Percentiles rank a stretch among this genome's conserved stretches.
These are phyloP conservation scores for Octodon degus DNA, from an alignment of 2,113 vertebrate genomes.

Conservation along the genomic window DNA sequence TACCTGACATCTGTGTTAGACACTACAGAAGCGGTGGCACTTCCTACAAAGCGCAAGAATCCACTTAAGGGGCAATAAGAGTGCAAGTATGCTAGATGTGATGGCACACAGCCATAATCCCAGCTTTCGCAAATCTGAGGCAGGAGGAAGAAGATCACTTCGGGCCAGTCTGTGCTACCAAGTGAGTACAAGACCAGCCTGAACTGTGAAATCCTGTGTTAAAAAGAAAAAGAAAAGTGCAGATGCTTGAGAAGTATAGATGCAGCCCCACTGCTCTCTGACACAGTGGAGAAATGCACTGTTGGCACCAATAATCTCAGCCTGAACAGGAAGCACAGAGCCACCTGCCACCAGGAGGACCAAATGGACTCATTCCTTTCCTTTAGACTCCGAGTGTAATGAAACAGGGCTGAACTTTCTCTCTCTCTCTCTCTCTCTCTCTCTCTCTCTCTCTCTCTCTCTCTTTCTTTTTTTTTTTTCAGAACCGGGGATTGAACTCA, in stretches of 20 bases:
- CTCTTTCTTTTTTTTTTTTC: no score
- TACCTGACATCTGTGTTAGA: neutral
- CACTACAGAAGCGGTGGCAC: neutral
- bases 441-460: neutral
- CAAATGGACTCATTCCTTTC: neutral
- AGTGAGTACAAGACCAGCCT: neutral
- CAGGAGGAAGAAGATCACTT: neutral
- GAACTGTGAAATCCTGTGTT: no score
- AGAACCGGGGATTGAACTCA: no score
- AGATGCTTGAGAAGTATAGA: neutral
- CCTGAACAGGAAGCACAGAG: neutral
- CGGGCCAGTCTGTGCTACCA: neutral
- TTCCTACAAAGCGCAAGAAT: neutral
- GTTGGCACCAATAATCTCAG: neutral
- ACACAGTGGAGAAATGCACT: neutral
- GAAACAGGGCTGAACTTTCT: neutral
- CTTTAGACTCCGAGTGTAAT: neutral
- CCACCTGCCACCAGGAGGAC: neutral
- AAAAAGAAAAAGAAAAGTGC: neutral
- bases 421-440: neutral
- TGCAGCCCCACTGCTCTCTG: neutral
- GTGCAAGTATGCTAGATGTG: neutral
- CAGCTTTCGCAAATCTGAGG: neutral
- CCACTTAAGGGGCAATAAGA: neutral
- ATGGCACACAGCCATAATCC: neutral